Conservation (phyloP, 2,113 vertebrate genomes). For the Corythornis vintsioides region DNA sequence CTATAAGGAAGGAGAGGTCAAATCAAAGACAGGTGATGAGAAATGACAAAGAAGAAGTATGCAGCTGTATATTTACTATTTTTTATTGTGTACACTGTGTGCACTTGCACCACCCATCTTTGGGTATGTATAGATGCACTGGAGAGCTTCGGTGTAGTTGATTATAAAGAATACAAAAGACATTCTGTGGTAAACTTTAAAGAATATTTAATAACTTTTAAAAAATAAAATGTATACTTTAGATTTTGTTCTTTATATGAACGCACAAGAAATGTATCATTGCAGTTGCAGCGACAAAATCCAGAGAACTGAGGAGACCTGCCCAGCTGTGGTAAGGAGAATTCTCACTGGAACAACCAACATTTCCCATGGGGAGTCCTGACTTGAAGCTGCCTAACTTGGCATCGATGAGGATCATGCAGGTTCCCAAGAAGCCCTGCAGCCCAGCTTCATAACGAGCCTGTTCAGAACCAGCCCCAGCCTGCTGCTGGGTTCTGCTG, state of each 20-base stretch:
- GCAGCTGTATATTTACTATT: background rate
- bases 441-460: background rate
- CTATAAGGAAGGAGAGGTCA: background rate
- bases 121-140: background rate
- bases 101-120: background rate
- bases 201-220: slow-evolving; percentile 72
- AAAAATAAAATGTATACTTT: slow-evolving; percentile 73
- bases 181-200: slow-evolving; percentile 62
- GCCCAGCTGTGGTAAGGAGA: background rate
- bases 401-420: background rate
- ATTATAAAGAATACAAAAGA: slow-evolving; percentile 68
- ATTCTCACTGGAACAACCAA: background rate
- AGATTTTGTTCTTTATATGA: slow-evolving; percentile 53
- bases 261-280: slow-evolving; percentile 60
- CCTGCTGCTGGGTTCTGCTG: background rate
- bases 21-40: background rate
- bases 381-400: background rate
- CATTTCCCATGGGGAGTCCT: background rate
- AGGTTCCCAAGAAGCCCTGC: background rate
- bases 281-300: slow-evolving; percentile 26
- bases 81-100: background rate
- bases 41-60: background rate
- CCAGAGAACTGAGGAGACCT: slow-evolving; percentile 21
- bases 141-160: background rate
- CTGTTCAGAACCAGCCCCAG: background rate